Conservation (phyloP, 2,888 invertebrate species). For the Axea sp. region DNA sequence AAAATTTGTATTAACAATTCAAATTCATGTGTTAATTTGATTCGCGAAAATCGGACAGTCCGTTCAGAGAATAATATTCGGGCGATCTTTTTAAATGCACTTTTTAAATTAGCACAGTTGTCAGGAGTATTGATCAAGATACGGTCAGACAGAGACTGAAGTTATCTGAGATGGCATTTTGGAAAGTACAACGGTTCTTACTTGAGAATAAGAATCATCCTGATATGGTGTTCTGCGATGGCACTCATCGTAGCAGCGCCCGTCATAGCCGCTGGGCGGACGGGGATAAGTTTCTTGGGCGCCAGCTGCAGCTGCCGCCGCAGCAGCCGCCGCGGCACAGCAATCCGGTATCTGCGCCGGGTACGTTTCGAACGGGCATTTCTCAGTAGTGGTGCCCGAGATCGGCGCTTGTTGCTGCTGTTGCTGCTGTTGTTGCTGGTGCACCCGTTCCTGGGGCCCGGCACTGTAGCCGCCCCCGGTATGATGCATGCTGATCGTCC, state of each 20-base stretch:
- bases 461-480: slow-evolving; percentile 73
- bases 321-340: slow-evolving; percentile 79
- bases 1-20: no score
- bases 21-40: no score
- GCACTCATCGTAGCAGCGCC: slow-evolving; percentile 76
- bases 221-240: slow-evolving; percentile 76
- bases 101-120: no score
- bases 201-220: slow-evolving; percentile 76
- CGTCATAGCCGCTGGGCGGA: slow-evolving; percentile 78
- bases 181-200: no score
- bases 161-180: no score
- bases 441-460: slow-evolving; percentile 74
- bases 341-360: slow-evolving; percentile 78
- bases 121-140: no score
- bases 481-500: slow-evolving; percentile 73
- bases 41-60: no score
- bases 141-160: no score
- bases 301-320: slow-evolving; percentile 73
- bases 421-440: no score
- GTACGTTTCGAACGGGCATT: slow-evolving; percentile 77
- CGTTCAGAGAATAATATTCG: no score
- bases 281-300: slow-evolving; percentile 78
- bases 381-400: slow-evolving; percentile 68
- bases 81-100: no score
- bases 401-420: slow-evolving; percentile 70